Evolutionary conservation across 1,140 invertebrate species (phyloP).

Genomic region (Diorhabda elongata): DNA sequence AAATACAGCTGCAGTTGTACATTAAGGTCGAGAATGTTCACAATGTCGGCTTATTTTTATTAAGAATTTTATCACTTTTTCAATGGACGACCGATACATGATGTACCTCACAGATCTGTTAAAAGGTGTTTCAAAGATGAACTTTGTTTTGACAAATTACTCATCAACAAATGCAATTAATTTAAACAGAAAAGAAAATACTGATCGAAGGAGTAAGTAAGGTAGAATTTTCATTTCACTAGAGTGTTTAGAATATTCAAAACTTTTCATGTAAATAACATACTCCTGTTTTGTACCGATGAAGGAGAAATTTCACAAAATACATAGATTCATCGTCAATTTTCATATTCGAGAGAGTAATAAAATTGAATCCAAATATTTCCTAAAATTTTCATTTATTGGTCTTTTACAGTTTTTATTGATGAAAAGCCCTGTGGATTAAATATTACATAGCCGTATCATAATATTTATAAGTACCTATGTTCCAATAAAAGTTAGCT

Average conservation of each 20-base stretch:
- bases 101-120: background rate
- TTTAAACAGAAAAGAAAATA: background rate
- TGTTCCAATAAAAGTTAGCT: too few species aligned
- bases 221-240: too few species aligned
- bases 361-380: background rate
- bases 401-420: too few species aligned
- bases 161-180: background rate
- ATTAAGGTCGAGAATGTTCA: conserved; percentile 2
- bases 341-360: background rate
- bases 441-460: too few species aligned
- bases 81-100: background rate
- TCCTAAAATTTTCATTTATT: background rate
- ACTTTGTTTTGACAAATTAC: background rate
- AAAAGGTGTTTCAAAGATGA: background rate
- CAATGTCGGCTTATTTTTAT: conserved; percentile 1
- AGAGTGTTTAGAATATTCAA: too few species aligned
- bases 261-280: background rate
- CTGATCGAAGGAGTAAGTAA: too few species aligned
- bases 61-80: background rate
- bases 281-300: background rate
- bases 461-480: too few species aligned
- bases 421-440: too few species aligned
- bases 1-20: conserved; percentile 1
- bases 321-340: background rate
- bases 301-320: background rate